Conservation (phyloP, 2,888 invertebrate genomes). For the Lissocephala sabroskyi region DNA sequence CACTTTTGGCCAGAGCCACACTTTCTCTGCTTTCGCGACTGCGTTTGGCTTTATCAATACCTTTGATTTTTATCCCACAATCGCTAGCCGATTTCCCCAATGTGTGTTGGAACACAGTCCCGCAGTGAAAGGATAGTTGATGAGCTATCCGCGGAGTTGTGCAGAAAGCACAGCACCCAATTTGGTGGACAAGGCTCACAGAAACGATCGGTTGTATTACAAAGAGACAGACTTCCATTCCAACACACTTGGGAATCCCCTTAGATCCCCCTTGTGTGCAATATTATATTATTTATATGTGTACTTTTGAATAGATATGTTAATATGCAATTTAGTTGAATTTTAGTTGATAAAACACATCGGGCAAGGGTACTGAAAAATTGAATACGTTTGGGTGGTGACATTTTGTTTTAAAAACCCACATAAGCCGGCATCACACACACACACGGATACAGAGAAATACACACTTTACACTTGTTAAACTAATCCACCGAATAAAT, state of each 20-base stretch:
- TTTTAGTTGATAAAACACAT: constrained; percentile 54
- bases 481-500: constrained; percentile 62
- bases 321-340: constrained; percentile 56
- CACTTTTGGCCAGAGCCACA: not conserved
- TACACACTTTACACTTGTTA: constrained; percentile 51
- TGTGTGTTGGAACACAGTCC: too few species aligned
- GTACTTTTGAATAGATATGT: constrained; percentile 46
- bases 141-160: too few species aligned
- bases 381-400: constrained; percentile 41
- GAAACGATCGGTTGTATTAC: constrained; percentile 46
- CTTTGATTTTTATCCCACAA: too few species aligned
- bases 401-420: constrained; percentile 13
- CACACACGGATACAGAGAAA: constrained; percentile 7
- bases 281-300: constrained; percentile 31
- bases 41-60: too few species aligned
- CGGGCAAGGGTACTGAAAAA: constrained; percentile 28
- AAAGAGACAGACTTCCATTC: too few species aligned
- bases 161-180: too few species aligned
- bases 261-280: constrained; percentile 29
- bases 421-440: too few species aligned
- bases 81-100: too few species aligned
- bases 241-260: too few species aligned
- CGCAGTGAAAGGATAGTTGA: too few species aligned
- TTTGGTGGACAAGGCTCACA: constrained; percentile 24
- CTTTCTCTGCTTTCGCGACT: too few species aligned